Evolutionary conservation across 2,797 vertebrate species (phyloP).

Genomic region (Numenius phaeopus): DNA sequence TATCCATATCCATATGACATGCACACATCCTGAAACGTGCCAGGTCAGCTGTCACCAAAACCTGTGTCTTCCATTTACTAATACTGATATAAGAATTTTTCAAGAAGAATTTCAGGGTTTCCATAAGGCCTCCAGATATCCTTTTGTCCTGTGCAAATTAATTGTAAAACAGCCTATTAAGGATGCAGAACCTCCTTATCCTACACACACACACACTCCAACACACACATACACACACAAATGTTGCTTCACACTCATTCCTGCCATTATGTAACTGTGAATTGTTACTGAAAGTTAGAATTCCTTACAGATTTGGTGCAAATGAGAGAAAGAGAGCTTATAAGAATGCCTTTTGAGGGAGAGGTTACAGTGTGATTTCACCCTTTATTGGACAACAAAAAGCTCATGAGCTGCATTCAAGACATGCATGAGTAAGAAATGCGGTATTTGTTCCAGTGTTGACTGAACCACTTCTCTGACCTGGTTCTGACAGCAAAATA

Average conservation of each 20-base stretch:
- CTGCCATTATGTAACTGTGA: background rate
- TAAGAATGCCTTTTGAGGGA: background rate
- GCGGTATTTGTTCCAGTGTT: background rate
- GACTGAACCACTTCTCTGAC: background rate
- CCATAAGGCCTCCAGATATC: background rate
- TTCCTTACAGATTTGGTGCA: background rate
- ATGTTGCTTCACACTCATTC: background rate
- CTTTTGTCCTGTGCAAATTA: background rate
- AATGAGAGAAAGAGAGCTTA: background rate
- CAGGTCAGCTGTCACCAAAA: background rate
- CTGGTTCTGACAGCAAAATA: background rate
- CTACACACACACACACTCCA: background rate
- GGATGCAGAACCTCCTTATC: background rate
- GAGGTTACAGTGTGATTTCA: background rate
- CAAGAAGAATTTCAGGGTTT: background rate
- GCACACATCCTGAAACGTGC: background rate
- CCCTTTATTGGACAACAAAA: background rate
- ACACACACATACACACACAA: background rate
- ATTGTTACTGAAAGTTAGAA: background rate
- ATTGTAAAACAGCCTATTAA: background rate
- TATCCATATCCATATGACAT: background rate
- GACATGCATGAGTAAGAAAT: background rate
- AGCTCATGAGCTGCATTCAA: background rate
- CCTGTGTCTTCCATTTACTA: background rate
- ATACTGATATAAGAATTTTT: background rate